Conservation (phyloP, 2,113 vertebrate genomes). For the Cathartes aura region DNA sequence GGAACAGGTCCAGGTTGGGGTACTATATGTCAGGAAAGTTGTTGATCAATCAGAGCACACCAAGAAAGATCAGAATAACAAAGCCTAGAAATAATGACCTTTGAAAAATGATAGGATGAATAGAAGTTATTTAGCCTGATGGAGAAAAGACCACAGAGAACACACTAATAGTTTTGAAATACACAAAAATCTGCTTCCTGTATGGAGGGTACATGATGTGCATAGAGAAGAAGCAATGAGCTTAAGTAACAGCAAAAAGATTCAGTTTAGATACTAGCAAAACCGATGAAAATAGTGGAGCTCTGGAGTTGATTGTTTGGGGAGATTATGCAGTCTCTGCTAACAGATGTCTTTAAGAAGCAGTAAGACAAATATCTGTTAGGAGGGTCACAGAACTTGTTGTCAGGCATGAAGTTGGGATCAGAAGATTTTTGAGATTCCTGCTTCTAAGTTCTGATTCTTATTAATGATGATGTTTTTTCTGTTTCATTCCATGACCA, state of each 20-base stretch:
- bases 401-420: neutral
- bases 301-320: neutral
- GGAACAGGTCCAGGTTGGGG: neutral
- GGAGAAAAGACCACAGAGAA: neutral
- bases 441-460: neutral
- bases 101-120: neutral
- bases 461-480: neutral
- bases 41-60: neutral
- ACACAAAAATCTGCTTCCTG: neutral
- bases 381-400: neutral
- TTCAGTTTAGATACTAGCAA: neutral
- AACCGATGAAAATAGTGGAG: neutral
- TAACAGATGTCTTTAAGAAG: neutral
- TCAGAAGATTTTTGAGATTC: neutral
- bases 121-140: neutral
- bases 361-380: neutral
- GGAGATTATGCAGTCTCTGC: neutral
- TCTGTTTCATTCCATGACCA: neutral
- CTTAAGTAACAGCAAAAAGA: neutral
- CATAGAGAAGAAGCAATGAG: neutral
- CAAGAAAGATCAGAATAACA: neutral
- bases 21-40: neutral
- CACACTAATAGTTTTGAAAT: neutral
- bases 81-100: neutral
- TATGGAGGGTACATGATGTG: too few species aligned